These are phyloP conservation scores for Portevinia maculata DNA, from an alignment of 2,888 invertebrate species.

Conservation along the genomic window DNA sequence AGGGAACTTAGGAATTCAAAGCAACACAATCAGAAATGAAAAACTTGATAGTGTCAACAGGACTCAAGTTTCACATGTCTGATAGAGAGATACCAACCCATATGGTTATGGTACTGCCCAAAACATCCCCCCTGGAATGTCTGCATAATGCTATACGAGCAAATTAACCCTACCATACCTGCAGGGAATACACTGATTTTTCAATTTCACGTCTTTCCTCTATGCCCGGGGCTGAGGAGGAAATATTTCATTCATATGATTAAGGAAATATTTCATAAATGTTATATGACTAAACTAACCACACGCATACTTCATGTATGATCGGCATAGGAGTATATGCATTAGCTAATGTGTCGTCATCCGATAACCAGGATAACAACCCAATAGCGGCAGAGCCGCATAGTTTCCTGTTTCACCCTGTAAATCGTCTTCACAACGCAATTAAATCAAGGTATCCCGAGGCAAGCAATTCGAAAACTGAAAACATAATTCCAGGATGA, in stretches of 20 bases:
- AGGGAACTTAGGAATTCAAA: neutral
- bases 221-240: neutral
- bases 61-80: neutral
- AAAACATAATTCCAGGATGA: slow-evolving; percentile 72
- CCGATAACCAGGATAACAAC: slow-evolving; percentile 23
- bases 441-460: slow-evolving; percentile 70
- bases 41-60: neutral
- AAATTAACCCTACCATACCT: too few species aligned
- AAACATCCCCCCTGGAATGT: too few species aligned
- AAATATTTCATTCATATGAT: too few species aligned
- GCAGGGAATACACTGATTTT: neutral
- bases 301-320: too few species aligned
- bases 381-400: slow-evolving; percentile 8
- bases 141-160: too few species aligned
- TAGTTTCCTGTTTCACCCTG: slow-evolving; percentile 35
- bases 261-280: slow-evolving; percentile 35
- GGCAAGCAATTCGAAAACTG: slow-evolving; percentile 71
- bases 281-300: slow-evolving; percentile 37
- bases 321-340: too few species aligned
- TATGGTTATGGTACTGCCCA: too few species aligned
- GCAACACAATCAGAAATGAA: neutral
- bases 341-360: slow-evolving; percentile 49
- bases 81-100: too few species aligned
- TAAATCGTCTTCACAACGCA: slow-evolving; percentile 64
- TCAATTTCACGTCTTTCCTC: slow-evolving; percentile 25